Evolutionary conservation across 2,797 vertebrate genomes (phyloP), one percentile per base, ranked within the genome.

Genomic region (Gadopsis bispinosus): DNA sequence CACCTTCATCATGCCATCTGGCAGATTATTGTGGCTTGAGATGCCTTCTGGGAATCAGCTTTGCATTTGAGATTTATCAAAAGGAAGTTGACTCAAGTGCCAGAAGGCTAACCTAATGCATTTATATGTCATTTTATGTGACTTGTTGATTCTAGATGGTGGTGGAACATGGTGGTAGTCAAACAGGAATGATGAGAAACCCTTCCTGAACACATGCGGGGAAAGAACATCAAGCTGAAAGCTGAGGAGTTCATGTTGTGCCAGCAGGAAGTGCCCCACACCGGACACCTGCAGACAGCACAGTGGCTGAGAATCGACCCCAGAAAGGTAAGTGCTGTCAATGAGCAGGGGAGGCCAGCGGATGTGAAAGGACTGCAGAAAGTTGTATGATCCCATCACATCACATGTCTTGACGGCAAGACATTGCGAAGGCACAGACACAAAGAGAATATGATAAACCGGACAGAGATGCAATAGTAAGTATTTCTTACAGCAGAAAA

Each of bases 271-370:
- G 55, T 35, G 33, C 31, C 41, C 29, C 0, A 1, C 17, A 0
- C 58, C 0, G 13, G 69, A 73, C 59, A 43, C 56, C 65, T 13
- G 53, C 76, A 69, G 70, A 68, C 58, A 82, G 60, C 55, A 64
- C 43, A 9, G 31, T 13, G 37, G 7, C 22, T n/a, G 41, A 62
- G 41, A 20, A 43, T 63, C 35, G 0, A 67, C 58, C 65, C 8
- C 1, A 22, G 64, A 31, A 63, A 68, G 73, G 54, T 54, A 54
- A 53, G 35, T 17, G 62, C 55, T 77, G 75, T 87, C 75, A 77
- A 20, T 3, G 7, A 51, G 41, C 67, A 20, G 75, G 51, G 41
- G 33, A 9, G 43, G 37, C 41, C 14, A 0, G 35, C 0, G 1
- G 19, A 63, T 31, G 41, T 54, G 54, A 62, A 29, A 14, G 10